These are phyloP conservation scores for Sinodicranocentrus sp. DNA, from an alignment of 2,888 invertebrate genomes.

Conservation along the genomic window DNA sequence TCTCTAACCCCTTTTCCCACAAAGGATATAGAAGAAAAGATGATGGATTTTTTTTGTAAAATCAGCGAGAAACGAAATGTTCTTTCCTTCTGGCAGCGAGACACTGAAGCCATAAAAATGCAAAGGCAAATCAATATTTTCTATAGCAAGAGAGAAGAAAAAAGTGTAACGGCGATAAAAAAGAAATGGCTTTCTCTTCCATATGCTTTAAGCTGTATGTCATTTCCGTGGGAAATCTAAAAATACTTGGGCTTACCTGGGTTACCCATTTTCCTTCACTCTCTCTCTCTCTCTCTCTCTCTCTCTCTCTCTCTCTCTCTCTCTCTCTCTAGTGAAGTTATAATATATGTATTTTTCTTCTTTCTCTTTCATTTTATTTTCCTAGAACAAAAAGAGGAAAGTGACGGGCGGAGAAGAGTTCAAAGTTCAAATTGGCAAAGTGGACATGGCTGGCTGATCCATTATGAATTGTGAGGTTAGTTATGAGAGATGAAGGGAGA, in stretches of 20 bases:
- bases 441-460: slow-evolving; percentile 30
- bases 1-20: not conserved
- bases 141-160: slow-evolving; percentile 21
- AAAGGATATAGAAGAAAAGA: slow-evolving; percentile 14
- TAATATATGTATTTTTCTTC: too few species aligned
- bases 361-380: too few species aligned
- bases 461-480: slow-evolving; percentile 29
- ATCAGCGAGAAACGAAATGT: slow-evolving; percentile 59
- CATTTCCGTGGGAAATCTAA: slow-evolving; percentile 31
- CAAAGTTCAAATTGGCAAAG: slow-evolving; percentile 37
- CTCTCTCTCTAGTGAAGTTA: not conserved
- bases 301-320: not conserved
- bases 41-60: slow-evolving; percentile 62
- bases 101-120: slow-evolving; percentile 61
- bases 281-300: not conserved
- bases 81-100: slow-evolving; percentile 43
- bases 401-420: not conserved
- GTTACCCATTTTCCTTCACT: slow-evolving; percentile 12
- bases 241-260: slow-evolving; percentile 21
- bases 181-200: slow-evolving; percentile 60
- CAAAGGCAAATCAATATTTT: slow-evolving; percentile 65
- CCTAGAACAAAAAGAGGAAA: not conserved
- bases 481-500: slow-evolving; percentile 4
- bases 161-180: slow-evolving; percentile 44
- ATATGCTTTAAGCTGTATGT: slow-evolving; percentile 64